Percentiles rank a stretch among this genome's conserved stretches.
These are phyloP conservation scores for Nephrotoma guestfalica DNA, from an alignment of 2,888 invertebrate genomes.

Conservation along the genomic window DNA sequence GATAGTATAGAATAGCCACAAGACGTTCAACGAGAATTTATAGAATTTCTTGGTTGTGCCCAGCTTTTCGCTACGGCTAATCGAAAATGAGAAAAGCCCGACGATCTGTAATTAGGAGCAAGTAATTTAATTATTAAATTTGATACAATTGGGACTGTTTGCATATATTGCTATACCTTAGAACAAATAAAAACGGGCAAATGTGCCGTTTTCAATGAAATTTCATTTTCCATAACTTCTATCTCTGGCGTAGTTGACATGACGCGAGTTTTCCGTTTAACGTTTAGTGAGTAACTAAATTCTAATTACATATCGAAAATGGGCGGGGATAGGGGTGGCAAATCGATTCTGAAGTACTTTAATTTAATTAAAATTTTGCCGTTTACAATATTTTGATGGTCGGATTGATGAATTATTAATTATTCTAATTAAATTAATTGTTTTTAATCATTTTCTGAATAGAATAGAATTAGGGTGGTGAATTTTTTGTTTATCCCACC, in stretches of 20 bases:
- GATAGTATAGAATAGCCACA: neutral
- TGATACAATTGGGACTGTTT: neutral
- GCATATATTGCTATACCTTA: neutral
- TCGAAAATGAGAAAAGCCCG: neutral
- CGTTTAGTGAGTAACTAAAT: neutral
- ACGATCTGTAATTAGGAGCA: neutral
- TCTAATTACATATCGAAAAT: neutral
- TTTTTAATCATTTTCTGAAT: neutral
- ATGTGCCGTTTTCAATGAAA: neutral
- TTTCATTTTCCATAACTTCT: neutral
- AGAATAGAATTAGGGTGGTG: too few species aligned
- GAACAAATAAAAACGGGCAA: neutral
- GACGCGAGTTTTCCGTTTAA: neutral
- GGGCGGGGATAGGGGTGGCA: neutral
- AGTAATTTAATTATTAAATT: neutral
- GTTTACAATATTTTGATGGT: neutral
- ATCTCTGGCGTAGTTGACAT: neutral
- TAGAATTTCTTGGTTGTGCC: neutral
- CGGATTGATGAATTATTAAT: neutral
- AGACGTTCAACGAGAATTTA: neutral
- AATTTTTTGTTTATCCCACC: too few species aligned
- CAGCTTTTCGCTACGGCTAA: neutral
- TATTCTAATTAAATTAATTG: neutral
- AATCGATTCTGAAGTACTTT: neutral
- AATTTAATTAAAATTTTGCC: neutral